These are phyloP conservation scores for Drosophila acutilabella DNA, from an alignment of 2,888 invertebrate genomes.

Conservation along the genomic window DNA sequence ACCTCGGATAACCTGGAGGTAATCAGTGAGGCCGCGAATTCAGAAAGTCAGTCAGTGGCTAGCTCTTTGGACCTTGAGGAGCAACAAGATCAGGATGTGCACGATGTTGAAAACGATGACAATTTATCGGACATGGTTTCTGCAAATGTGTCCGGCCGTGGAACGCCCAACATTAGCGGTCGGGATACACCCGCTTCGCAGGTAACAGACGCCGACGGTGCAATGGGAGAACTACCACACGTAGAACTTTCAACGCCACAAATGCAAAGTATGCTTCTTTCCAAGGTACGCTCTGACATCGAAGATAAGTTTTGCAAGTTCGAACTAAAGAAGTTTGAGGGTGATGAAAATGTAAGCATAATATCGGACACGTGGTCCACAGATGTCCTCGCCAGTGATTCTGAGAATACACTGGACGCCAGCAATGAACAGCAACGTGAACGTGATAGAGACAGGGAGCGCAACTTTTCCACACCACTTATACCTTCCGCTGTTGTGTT, in stretches of 20 bases:
- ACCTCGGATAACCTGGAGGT: slow-evolving; percentile 98
- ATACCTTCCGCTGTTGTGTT: slow-evolving; percentile 85
- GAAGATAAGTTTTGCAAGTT: slow-evolving; percentile 99
- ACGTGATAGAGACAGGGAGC: slow-evolving; percentile 85
- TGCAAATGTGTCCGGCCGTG: slow-evolving; percentile 96
- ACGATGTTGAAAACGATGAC: slow-evolving; percentile 90
- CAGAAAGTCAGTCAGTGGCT: slow-evolving; percentile 95
- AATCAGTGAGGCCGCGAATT: slow-evolving; percentile 95
- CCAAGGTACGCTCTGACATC: slow-evolving; percentile 96
- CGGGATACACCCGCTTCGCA: slow-evolving; percentile 98
- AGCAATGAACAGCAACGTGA: slow-evolving; percentile 86
- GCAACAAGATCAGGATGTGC: slow-evolving; percentile 86
- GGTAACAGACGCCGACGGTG: slow-evolving; percentile 92
- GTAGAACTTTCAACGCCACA: slow-evolving; percentile 85
- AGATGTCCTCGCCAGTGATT: slow-evolving; percentile 98
- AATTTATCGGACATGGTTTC: slow-evolving; percentile 99
- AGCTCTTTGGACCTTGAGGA: slow-evolving; percentile 95
- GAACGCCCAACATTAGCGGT: slow-evolving; percentile 97
- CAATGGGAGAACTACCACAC: slow-evolving; percentile 88
- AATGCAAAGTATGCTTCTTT: slow-evolving; percentile 88
- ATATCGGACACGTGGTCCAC: slow-evolving; percentile 99
- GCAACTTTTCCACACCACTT: slow-evolving; percentile 85
- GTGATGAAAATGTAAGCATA: slow-evolving; percentile 98
- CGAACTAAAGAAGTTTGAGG: slow-evolving; percentile 94
- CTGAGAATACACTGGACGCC: slow-evolving; percentile 93